These are phyloP conservation scores for Rhagoletis zephyria DNA, from an alignment of 1,140 invertebrate genomes.

Conservation along the genomic window DNA sequence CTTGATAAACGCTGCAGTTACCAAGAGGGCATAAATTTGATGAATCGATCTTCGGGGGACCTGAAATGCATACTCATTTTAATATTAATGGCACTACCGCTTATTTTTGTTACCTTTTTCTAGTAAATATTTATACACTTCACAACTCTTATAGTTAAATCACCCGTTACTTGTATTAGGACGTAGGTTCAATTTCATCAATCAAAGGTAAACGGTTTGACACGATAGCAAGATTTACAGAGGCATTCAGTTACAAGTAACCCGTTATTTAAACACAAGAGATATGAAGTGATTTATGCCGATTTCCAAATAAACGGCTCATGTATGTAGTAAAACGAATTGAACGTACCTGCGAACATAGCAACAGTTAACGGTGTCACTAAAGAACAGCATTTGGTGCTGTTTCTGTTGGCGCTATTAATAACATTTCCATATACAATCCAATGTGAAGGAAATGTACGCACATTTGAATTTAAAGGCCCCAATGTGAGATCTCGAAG, in stretches of 20 bases:
- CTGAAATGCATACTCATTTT: background rate
- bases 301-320: too few species aligned
- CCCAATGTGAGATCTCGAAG: slow-evolving; percentile 74
- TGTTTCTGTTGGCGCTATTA: slow-evolving; percentile 78
- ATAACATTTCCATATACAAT: slow-evolving; percentile 89
- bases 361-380: slow-evolving; percentile 86
- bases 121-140: too few species aligned
- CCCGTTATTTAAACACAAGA: too few species aligned
- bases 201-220: too few species aligned
- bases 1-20: background rate
- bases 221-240: too few species aligned
- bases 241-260: too few species aligned
- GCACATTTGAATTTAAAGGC: slow-evolving; percentile 65
- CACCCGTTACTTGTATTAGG: too few species aligned
- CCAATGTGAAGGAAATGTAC: slow-evolving; percentile 83
- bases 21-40: slow-evolving; percentile 75
- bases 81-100: too few species aligned
- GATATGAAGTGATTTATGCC: too few species aligned
- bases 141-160: too few species aligned
- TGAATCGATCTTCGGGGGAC: slow-evolving; percentile 58
- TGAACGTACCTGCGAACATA: slow-evolving; percentile 75
- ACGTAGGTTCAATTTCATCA: too few species aligned
- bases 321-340: background rate
- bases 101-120: too few species aligned
- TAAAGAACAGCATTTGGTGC: slow-evolving; percentile 83